These are phyloP conservation scores for Melanostoma scalare DNA, from an alignment of 2,888 invertebrate genomes.

Conservation along the genomic window DNA sequence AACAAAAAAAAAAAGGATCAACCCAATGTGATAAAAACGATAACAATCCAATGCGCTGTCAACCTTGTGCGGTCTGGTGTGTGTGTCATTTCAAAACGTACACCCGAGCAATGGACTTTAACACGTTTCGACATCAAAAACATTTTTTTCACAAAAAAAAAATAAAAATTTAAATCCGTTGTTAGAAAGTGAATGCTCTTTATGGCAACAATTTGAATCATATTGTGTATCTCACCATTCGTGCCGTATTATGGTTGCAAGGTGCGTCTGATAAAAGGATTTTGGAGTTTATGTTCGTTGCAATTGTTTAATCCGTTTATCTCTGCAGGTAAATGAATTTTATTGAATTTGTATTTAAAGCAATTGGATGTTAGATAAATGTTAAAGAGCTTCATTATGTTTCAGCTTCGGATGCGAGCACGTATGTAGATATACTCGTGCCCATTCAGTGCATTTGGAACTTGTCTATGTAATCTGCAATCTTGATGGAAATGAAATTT, in stretches of 20 bases:
- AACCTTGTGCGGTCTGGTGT: constrained; percentile 65
- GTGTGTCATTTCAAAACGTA: constrained; percentile 49
- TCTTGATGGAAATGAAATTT: no score
- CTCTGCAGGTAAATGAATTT: constrained; percentile 19
- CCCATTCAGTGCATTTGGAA: no score
- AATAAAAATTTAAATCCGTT: background rate
- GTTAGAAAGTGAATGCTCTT: constrained; percentile 17
- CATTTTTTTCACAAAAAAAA: constrained; percentile 4
- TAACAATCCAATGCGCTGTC: constrained; percentile 59
- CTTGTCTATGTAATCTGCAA: no score
- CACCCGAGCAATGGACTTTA: constrained; percentile 28
- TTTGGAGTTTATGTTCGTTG: constrained; percentile 23
- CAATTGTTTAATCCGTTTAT: constrained; percentile 56
- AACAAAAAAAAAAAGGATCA: constrained; percentile 30
- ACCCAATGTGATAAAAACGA: constrained; percentile 22
- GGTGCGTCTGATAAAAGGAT: constrained; percentile 48
- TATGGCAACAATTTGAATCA: constrained; percentile 34
- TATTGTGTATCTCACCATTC: constrained; percentile 30
- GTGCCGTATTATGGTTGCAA: constrained; percentile 18
- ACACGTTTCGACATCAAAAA: constrained; percentile 43
- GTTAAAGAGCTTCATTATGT: no score
- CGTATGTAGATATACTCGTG: no score
- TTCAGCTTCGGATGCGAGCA: no score
- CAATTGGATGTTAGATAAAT: no score
- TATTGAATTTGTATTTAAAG: background rate